Base-by-base conservation (phyloP, 2,888 invertebrate species). In the Uropetala carovei region DNA sequence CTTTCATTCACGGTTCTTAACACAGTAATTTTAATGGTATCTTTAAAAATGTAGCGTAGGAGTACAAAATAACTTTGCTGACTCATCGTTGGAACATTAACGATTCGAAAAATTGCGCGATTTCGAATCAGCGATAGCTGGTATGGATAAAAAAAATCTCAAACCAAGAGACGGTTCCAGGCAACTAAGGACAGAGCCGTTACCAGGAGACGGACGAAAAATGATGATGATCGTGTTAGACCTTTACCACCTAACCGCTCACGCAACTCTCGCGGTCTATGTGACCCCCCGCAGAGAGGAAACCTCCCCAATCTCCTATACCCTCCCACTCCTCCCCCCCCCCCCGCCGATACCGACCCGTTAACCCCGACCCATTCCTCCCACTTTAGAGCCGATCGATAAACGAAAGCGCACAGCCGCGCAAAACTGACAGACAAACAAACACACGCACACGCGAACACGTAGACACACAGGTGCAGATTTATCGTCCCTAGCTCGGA, bases 401-500 rank as follows among this genome's bases (percentile, higher is more conserved):
- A 27, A 75, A 75, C 68, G 68, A 22, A 68, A 22, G 75, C 75
- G 27, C 27, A 27, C 27, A 7, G 27, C 27, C 68, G 22, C 10
- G 75, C 75, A 75, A 75, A 14, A 68, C 11, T 22, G 68, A 13
- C 68, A n/a, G 13, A 68, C 68, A 22, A 68, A 68, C 68, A 68
- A 68, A 68, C 18, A 22, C 64, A n/a, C 43, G 43, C 64, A 64
- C 64, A 64, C 16, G 22, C 68, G 22, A 18, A 68, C 68, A 18
- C n/a, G 22, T 22, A 27, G 75, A 75, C 75, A 27, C 75, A 75
- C 75, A 60, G 30, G 86, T 30, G 68, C 60, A 64, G 89, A 89
- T 89, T 89, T 89, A 89, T 89, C 18, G 89, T 30, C 86, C 11
- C 60, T 30, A 27, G 59, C 30, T 30, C n/a, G 30, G 60, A 59